Conservation (phyloP, 1,140 invertebrate genomes). For the Drosophila ogumai region DNA sequence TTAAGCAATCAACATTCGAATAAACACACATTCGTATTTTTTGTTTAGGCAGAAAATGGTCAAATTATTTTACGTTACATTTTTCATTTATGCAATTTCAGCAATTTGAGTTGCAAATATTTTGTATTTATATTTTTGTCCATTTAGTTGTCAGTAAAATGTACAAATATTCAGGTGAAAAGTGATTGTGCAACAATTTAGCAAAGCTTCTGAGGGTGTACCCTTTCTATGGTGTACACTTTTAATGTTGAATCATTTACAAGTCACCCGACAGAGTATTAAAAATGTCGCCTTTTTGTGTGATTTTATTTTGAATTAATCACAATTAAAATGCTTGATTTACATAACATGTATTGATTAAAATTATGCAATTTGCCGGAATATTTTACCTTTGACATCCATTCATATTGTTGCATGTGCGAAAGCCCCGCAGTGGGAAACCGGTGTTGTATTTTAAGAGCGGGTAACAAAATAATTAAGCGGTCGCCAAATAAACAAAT, state of each 20-base stretch:
- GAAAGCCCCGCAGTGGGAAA: conserved; percentile 3
- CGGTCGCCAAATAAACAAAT: conserved; percentile 55
- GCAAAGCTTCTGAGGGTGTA: background rate
- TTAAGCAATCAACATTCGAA: conserved; percentile 44
- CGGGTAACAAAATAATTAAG: conserved; percentile 69
- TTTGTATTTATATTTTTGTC: conserved; percentile 1
- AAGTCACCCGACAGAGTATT: background rate
- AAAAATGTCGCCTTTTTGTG: background rate
- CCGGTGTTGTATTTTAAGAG: conserved; percentile 30
- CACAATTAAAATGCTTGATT: conserved; percentile 55
- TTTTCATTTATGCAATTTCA: conserved; percentile 40
- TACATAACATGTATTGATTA: conserved; percentile 32
- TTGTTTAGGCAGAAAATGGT: conserved; percentile 16
- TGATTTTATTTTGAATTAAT: conserved; percentile 49
- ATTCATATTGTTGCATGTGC: conserved; percentile 2
- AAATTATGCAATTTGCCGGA: conserved; percentile 36
- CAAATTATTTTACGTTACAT: conserved; percentile 49
- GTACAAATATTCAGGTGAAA: conserved; percentile 22
- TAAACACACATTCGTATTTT: conserved; percentile 21
- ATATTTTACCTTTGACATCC: conserved; percentile 17
- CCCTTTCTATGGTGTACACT: background rate
- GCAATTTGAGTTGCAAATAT: conserved; percentile 21
- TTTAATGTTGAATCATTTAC: background rate
- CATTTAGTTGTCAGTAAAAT: conserved; percentile 7
- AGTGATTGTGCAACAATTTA: conserved; percentile 45